phyloP scores from a whole-genome alignment of 1,140 invertebrate genomes.

The Euborellia annulipes region DNA sequence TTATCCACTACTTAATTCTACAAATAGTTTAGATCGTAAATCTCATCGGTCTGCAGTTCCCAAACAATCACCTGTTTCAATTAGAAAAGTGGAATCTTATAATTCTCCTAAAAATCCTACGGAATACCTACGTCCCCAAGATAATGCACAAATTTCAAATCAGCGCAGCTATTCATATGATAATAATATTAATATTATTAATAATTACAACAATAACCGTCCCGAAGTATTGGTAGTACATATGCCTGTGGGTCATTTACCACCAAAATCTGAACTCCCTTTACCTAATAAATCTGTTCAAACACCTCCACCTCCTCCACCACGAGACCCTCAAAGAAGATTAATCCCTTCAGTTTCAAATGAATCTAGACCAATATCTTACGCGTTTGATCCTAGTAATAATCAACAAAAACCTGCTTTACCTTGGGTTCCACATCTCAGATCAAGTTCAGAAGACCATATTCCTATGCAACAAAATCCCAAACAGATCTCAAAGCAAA shows the following conservation, averaged over 20 bases:
- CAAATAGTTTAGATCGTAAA: too few relatives aligned
- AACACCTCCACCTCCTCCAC: slow-evolving; percentile 46
- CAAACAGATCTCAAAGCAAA: slow-evolving; percentile 21
- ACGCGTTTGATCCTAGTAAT: slow-evolving; percentile 27
- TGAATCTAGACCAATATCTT: slow-evolving; percentile 28
- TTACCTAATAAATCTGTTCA: too few relatives aligned
- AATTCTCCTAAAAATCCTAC: too few relatives aligned
- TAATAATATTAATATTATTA: slow-evolving; percentile 12
- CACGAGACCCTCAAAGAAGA: slow-evolving; percentile 45
- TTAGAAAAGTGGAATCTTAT: too few relatives aligned
- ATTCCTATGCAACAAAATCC: slow-evolving; percentile 19
- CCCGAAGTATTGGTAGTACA: too few relatives aligned
- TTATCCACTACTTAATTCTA: too few relatives aligned
- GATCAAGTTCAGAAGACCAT: slow-evolving; percentile 38
- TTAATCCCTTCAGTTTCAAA: slow-evolving; percentile 27
- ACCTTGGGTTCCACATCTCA: slow-evolving; percentile 17
- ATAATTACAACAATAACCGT: too few relatives aligned
- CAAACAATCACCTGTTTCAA: too few relatives aligned
- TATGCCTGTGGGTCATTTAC: too few relatives aligned
- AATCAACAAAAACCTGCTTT: slow-evolving; percentile 15
- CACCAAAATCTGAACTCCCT: too few relatives aligned
- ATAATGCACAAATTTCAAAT: background rate
- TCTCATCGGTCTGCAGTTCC: too few relatives aligned
- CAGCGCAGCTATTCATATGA: slow-evolving; percentile 18
- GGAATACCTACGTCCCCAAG: too few relatives aligned